Evolutionary conservation across 2,113 vertebrate species (phyloP), one percentile per base, ranked within the genome.

Genomic region (Dolichallabes microphthalmus): DNA sequence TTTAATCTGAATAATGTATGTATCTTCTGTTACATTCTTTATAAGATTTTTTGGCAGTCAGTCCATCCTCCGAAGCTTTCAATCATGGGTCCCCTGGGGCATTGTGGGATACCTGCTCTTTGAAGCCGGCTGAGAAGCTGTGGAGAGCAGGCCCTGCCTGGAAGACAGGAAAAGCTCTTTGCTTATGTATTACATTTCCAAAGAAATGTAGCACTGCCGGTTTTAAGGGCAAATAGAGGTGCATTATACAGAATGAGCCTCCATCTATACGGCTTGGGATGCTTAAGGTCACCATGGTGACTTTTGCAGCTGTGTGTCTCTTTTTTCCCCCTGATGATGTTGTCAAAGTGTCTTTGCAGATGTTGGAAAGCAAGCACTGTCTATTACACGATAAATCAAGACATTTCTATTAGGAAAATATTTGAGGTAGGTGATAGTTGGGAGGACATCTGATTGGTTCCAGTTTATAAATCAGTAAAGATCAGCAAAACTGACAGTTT

Each of bases 1-100:
- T 92, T 87, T 90, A 89, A 93, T 93, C 90, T 89, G 91, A 94
- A 94, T 94, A 93, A 94, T 93, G 90, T 91, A 93, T 93, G 90
- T 90, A 90, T 94, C 90, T 89, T 90, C 89, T 93, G 88, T 89
- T 94, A 91, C 91, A 93, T 94, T 94, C 93, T 94, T 94, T 91
- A 92, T 92, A 93, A 92, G 92, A 93, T 87, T 92, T 79, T 79
- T 92, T 91, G 92, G 91, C 91, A 90, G 92, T 86, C 83, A 66
- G 92, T 91, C 91, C 90, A 90, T 92, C 92, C 91, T 91, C 89
- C 91, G 90, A 90, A 93, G 91, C 92, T 90, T 93, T 94, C 93
- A 93, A 91, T 94, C 93, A 91, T 87, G 83, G 87, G 89, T 89
- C 91, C 90, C 90, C 66, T 85, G 83, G 89, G 91, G 94, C 90